These are phyloP conservation scores for Willisornis vidua DNA, from an alignment of 2,113 vertebrate genomes.

Conservation along the genomic window DNA sequence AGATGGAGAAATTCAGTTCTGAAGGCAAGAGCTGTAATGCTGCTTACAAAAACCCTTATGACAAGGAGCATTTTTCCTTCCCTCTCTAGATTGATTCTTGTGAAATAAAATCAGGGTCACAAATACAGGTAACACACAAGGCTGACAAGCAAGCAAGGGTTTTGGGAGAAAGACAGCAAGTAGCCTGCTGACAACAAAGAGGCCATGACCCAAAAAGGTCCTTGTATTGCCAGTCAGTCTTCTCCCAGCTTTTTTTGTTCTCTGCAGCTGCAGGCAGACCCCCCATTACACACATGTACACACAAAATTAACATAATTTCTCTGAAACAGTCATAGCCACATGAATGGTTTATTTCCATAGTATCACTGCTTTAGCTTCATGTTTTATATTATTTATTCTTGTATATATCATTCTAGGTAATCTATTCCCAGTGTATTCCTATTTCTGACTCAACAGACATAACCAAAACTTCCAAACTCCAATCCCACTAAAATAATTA, in stretches of 20 bases:
- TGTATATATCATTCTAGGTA: not conserved
- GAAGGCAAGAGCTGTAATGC: not conserved
- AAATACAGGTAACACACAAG: not conserved
- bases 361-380: not conserved
- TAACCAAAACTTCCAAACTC: not conserved
- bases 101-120: not conserved
- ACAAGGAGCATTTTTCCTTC: not conserved
- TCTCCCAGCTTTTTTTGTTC: not conserved
- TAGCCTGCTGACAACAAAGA: not conserved
- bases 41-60: not conserved
- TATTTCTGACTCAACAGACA: not conserved
- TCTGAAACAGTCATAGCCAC: not conserved
- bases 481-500: not conserved
- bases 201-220: not conserved
- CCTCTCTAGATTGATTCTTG: not conserved
- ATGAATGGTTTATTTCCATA: not conserved
- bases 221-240: not conserved
- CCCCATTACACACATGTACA: not conserved
- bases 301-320: not conserved
- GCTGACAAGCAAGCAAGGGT: not conserved
- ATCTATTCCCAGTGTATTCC: not conserved
- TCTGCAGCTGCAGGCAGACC: not conserved
- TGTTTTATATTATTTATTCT: not conserved
- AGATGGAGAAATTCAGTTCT: not conserved
- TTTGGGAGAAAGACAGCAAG: not conserved